Base-by-base conservation (phyloP, 2,888 invertebrate species). In the Acanthosepion pharaonis region DNA sequence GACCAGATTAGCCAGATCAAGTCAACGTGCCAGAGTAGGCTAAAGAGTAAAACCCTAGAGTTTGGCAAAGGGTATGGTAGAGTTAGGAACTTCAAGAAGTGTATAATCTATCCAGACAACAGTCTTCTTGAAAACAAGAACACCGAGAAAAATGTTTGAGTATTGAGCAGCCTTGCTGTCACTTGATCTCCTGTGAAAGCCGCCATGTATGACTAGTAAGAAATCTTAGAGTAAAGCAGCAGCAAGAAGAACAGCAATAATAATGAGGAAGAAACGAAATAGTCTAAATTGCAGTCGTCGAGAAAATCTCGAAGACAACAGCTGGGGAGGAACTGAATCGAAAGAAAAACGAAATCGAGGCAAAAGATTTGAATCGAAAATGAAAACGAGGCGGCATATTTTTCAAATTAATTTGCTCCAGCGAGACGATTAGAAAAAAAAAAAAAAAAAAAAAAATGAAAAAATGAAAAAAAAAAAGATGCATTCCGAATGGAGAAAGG, bases 321-420 rank as follows among this genome's bases (percentile, higher is more conserved):
- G 78, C 78, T 78, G 78, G n/a, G 11, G 78, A 78, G 78, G 78
- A 78, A 78, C n/a, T 78, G 78, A 78, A 78, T 78, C 78, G 78
- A 78, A 78, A 78, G 78, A 18, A n/a, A 78, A 78, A n/a, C 78
- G 78, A 78, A 78, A 78, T 78, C 33, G 78, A 78, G 78, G 78
- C 78, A n/a, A 78, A 33, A 23, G n/a, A 33, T 78, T 78, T n/a
- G 78, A 78, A 78, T 78, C 78, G 78, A 78, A 78, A 78, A 78
- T 33, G 78, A 78, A 78, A 78, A 78, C 78, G 78, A 78, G 78
- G 78, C 78, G n/a, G 78, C 78, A 78, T 33, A 78, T 78, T 78
- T 78, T 78, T 78, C 15, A 78, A 78, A 78, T 78, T 78, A 78
- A 78, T 78, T 78, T 33, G 78, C 78, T 33, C n/a, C 78, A 78